Base-by-base conservation (phyloP, 2,888 invertebrate species). In the Caenorhabditis sp. region DNA sequence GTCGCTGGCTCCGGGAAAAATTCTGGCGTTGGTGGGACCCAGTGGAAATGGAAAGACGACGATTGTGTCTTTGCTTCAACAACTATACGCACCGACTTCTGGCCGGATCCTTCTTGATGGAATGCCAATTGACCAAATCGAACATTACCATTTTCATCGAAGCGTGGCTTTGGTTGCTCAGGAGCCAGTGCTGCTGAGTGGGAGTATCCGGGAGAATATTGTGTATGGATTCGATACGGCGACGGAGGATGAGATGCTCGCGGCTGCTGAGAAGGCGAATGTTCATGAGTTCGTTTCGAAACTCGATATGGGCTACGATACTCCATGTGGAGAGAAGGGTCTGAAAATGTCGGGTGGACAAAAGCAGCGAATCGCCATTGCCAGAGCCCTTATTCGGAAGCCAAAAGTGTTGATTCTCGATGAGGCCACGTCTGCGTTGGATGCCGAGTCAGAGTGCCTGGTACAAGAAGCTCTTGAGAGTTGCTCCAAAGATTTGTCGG, bases 121-220 rank as follows among this genome's bases (percentile, higher is more conserved):
- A 22, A 73, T 88, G 7, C 90, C 92, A 2, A 84, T 90, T 24
- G 73, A 88, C 1, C 74, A 90, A 7, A 93, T 92, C 84, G 90
- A 93, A 41, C 93, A 93, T 81, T 86, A 89, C 44, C 92, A 89
- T 85, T 90, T 93, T 26, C 93, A 93, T 85, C 86, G 80, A 74
- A 90, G 92, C 44, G 70, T 84, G 5, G 80, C 81, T 1, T 75
- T 92, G 14, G 93, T 93, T 26, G 87, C 86, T n/a, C 90, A 90
- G 68, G 90, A 94, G 86, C 94, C 94, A 6, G 94, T 96, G 8
- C 94, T 97, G 14, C 94, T 94, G 90, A 93, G 93, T 26, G 92
- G 92, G 0, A 93, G 93, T 4, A 94, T 94, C 68, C 92, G 91
- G 12, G 93, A 94, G 44, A 94, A 94, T 84, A 88, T 94, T 7